A percentile compares a stretch with the other conserved stretches of the same genome.
These are phyloP conservation scores for Linurgus olivaceus DNA, from an alignment of 2,797 vertebrate genomes.

Conservation along the genomic window DNA sequence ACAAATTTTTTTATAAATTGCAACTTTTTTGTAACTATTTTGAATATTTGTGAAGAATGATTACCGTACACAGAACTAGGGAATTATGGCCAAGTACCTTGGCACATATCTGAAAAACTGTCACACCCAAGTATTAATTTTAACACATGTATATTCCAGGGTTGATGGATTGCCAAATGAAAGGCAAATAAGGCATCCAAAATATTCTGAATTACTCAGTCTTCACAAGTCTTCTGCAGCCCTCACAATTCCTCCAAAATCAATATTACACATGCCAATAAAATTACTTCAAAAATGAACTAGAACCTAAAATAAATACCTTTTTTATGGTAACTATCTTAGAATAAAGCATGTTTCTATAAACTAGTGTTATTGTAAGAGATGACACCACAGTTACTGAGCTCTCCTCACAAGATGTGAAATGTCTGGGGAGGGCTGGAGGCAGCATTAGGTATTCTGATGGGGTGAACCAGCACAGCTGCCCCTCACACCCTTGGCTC, in stretches of 20 bases:
- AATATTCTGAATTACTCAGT: not conserved
- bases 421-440: slow-evolving; percentile 39
- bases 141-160: not conserved
- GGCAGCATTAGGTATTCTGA: slow-evolving; percentile 23
- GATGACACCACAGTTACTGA: not conserved
- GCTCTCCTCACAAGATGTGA: slow-evolving; percentile 20
- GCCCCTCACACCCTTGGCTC: slow-evolving; percentile 67
- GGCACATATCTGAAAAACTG: not conserved
- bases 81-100: not conserved
- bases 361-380: not conserved
- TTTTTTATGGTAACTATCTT: not conserved
- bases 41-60: not conserved
- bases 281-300: not conserved
- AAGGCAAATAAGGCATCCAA: not conserved
- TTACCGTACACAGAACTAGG: not conserved
- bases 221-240: not conserved
- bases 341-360: not conserved
- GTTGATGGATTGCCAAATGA: not conserved
- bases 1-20: not conserved
- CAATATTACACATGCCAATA: not conserved
- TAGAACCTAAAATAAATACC: not conserved
- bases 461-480: slow-evolving; percentile 57
- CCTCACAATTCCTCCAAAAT: not conserved
- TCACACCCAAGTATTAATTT: not conserved
- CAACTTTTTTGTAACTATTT: not conserved